phyloP scores from a whole-genome alignment of 2,113 vertebrate genomes.

The Triplophysa siluroides region DNA sequence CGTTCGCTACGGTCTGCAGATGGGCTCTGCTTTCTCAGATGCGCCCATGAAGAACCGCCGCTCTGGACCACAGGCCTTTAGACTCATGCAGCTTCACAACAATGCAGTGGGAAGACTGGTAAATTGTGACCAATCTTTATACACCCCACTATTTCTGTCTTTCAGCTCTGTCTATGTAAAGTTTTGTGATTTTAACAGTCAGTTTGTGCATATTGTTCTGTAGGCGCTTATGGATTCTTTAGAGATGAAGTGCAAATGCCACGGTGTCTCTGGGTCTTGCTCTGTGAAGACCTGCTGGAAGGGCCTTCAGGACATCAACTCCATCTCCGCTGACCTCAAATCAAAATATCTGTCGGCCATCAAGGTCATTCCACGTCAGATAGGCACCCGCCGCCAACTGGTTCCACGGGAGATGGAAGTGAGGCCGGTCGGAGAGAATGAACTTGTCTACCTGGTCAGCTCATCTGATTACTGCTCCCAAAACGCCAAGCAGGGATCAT shows the following conservation, averaged over 20 bases:
- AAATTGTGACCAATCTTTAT: background rate
- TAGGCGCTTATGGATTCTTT: constrained; percentile 74
- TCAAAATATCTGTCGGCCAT: constrained; percentile 75
- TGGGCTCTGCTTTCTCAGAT: constrained; percentile 74
- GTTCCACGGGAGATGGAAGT: constrained; percentile 70
- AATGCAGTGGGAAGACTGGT: constrained; percentile 74
- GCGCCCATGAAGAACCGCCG: constrained; percentile 64
- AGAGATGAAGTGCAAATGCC: constrained; percentile 78
- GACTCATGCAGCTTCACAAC: constrained; percentile 75
- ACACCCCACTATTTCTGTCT: background rate
- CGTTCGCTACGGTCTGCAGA: constrained; percentile 74
- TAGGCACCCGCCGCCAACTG: constrained; percentile 71
- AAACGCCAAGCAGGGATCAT: constrained; percentile 69
- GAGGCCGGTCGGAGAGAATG: constrained; percentile 67
- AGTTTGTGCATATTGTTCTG: background rate
- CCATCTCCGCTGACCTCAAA: constrained; percentile 74
- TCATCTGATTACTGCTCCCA: constrained; percentile 75
- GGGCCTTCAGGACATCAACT: constrained; percentile 66
- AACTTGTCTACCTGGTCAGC: constrained; percentile 75
- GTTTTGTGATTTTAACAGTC: background rate
- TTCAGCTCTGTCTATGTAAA: background rate
- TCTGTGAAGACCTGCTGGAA: constrained; percentile 82
- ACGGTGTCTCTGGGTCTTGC: constrained; percentile 79
- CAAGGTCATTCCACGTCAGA: constrained; percentile 70
- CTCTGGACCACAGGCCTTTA: constrained; percentile 55